Evolutionary conservation across 2,113 vertebrate genomes (phyloP).

Genomic region (Nanger granti): DNA sequence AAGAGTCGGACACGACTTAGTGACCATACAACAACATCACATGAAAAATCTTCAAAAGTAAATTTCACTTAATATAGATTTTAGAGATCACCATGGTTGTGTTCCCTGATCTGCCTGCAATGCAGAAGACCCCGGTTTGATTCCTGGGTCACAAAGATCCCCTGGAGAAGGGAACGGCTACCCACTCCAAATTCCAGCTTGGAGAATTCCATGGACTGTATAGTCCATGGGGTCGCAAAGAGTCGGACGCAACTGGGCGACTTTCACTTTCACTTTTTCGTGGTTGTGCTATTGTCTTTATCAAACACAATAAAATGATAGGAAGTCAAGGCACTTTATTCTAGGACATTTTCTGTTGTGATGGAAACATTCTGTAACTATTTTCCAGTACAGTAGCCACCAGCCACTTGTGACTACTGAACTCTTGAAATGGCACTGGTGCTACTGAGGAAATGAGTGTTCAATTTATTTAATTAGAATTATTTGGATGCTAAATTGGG

Average conservation of each 20-base stretch:
- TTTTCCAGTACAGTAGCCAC: background rate
- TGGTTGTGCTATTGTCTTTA: background rate
- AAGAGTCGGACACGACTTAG: background rate
- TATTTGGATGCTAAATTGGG: background rate
- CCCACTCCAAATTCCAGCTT: background rate
- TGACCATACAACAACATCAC: background rate
- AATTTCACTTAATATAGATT: background rate
- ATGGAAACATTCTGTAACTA: background rate
- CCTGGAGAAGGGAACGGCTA: background rate
- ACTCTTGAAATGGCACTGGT: background rate
- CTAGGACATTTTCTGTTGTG: background rate
- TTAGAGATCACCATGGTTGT: background rate
- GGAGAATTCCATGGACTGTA: background rate
- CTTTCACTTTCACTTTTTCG: background rate
- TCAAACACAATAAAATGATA: background rate
- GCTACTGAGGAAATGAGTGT: background rate
- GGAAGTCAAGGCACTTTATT: background rate
- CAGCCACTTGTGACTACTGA: background rate
- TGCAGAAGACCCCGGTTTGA: background rate
- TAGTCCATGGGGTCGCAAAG: background rate
- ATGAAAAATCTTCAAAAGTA: background rate
- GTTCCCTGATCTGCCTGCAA: background rate
- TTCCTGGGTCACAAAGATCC: background rate
- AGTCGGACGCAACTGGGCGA: accelerated
- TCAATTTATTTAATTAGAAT: background rate